Conservation (phyloP, 2,797 vertebrate genomes). For the Cirrhinus mrigala region DNA sequence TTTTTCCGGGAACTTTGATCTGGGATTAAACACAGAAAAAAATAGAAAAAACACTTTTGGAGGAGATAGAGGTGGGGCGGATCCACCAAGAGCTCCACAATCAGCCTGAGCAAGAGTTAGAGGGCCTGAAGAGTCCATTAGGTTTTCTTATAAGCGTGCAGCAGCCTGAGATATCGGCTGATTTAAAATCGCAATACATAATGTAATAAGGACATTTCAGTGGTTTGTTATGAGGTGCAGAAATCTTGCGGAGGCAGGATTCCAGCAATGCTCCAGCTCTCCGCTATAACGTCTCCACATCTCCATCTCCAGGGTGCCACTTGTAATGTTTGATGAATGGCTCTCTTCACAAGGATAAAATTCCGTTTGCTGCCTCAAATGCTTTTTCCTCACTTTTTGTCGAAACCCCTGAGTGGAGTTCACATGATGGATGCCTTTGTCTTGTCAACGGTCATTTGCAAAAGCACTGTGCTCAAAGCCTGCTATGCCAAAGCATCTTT, state of each 20-base stretch:
- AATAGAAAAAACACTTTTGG: constrained; percentile 68
- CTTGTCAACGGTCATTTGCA: constrained; percentile 26
- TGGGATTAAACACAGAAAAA: constrained; percentile 76
- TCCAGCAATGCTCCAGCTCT: background rate
- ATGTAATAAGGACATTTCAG: constrained; percentile 43
- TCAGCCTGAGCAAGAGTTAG: constrained; percentile 15
- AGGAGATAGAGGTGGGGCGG: constrained; percentile 23
- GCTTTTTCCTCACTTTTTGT: constrained; percentile 24
- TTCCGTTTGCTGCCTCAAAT: constrained; percentile 25
- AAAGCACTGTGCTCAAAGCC: constrained; percentile 29
- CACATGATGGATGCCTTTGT: constrained; percentile 33
- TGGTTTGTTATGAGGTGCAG: constrained; percentile 36
- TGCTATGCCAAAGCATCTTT: constrained; percentile 8
- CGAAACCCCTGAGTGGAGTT: constrained; percentile 21
- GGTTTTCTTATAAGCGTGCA: constrained; percentile 19
- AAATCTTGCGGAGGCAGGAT: constrained; percentile 10
- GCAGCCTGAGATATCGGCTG: constrained; percentile 22
- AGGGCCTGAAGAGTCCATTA: constrained; percentile 38
- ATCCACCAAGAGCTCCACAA: constrained; percentile 36
- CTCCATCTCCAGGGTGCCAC: constrained; percentile 38
- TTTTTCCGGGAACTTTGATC: constrained; percentile 78
- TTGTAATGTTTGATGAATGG: constrained; percentile 49
- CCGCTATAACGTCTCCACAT: constrained; percentile 6
- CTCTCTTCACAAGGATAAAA: constrained; percentile 34
- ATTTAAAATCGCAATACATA: constrained; percentile 39